These are phyloP conservation scores for Microctenopoma lineatum DNA, from an alignment of 2,797 vertebrate genomes.

Conservation along the genomic window DNA sequence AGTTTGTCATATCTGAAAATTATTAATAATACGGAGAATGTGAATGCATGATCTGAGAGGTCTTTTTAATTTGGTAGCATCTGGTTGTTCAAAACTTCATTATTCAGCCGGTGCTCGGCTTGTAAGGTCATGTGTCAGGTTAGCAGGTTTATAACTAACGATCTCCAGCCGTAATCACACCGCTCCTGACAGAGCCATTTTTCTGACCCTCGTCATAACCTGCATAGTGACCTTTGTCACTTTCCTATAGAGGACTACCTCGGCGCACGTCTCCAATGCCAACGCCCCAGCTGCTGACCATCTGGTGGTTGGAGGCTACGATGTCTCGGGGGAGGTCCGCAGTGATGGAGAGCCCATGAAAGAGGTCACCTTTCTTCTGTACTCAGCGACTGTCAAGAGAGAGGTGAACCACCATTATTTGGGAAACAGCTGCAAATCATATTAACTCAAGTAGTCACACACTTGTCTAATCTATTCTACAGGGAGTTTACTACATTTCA, in stretches of 20 bases:
- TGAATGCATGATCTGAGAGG: constrained; percentile 7
- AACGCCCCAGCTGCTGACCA: constrained; percentile 88
- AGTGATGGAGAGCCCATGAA: constrained; percentile 99
- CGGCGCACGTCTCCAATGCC: constrained; percentile 89
- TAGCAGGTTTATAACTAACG: constrained; percentile 40
- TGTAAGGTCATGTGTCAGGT: constrained; percentile 40
- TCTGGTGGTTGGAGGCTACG: constrained; percentile 94
- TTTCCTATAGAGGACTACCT: constrained; percentile 84
- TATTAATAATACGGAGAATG: constrained; percentile 2
- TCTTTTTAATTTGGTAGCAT: constrained; percentile 22
- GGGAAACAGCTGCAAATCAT: background rate
- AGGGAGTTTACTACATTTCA: background rate
- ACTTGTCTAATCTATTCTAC: background rate
- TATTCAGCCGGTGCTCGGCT: constrained; percentile 23
- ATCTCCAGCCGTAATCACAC: constrained; percentile 37
- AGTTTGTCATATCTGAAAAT: background rate
- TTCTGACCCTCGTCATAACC: constrained; percentile 15
- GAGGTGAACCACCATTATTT: constrained; percentile 82
- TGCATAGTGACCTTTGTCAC: constrained; percentile 24
- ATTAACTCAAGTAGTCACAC: background rate
- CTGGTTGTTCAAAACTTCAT: constrained; percentile 19
- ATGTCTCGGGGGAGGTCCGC: constrained; percentile 93
- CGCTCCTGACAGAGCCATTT: constrained; percentile 23
- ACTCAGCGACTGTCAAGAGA: constrained; percentile 87
- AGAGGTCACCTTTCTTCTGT: constrained; percentile 96